Conservation (phyloP, 2,888 invertebrate genomes). For the Lasioglossum villosulum region DNA sequence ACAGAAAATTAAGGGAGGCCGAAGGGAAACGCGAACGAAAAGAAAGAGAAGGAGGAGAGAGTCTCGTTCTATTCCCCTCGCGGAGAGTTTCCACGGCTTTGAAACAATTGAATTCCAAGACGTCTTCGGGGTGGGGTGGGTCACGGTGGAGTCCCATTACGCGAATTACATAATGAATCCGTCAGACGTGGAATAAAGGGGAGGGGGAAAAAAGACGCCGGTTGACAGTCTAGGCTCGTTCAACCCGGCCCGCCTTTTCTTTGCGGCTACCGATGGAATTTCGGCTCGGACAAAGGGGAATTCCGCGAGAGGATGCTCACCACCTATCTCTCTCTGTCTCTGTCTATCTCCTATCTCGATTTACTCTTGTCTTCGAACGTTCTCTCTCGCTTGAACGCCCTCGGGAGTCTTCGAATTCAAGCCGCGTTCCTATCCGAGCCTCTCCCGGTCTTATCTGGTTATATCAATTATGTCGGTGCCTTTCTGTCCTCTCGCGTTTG, state of each 20-base stretch:
- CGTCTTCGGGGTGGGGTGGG: slow-evolving; percentile 33
- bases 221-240: slow-evolving; percentile 64
- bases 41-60: neutral
- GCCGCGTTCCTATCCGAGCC: slow-evolving; percentile 57
- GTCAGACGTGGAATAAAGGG: slow-evolving; percentile 62
- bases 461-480: slow-evolving; percentile 69
- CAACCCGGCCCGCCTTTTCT: slow-evolving; percentile 44
- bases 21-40: neutral
- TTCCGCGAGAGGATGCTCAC: slow-evolving; percentile 51
- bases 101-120: slow-evolving; percentile 70
- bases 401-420: slow-evolving; percentile 62
- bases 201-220: slow-evolving; percentile 38
- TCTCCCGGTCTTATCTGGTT: slow-evolving; percentile 64
- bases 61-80: neutral
- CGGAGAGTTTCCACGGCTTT: slow-evolving; percentile 49
- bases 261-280: slow-evolving; percentile 62
- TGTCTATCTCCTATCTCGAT: neutral
- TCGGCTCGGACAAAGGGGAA: slow-evolving; percentile 66
- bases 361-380: neutral
- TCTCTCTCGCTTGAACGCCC: slow-evolving; percentile 8
- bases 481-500: slow-evolving; percentile 46
- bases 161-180: slow-evolving; percentile 73
- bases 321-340: neutral
- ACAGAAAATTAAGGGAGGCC: slow-evolving; percentile 31
- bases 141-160: slow-evolving; percentile 57